Conservation (phyloP, 1,140 invertebrate genomes). For the Linepithema humile region DNA sequence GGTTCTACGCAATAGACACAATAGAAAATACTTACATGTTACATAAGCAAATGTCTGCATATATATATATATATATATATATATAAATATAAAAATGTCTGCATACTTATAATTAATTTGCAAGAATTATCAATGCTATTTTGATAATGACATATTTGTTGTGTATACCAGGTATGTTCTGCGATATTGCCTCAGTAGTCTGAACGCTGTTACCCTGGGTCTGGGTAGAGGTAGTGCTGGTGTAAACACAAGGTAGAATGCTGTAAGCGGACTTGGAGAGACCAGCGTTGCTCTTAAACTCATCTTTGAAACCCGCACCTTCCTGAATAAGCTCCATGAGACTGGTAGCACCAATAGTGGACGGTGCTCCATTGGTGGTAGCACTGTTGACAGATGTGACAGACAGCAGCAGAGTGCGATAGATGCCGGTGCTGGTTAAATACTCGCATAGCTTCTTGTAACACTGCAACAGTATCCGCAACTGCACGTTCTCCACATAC, state of each 20-base stretch:
- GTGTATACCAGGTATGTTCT: conserved; percentile 75
- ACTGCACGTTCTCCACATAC: conserved; percentile 93
- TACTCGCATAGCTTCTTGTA: conserved; percentile 95
- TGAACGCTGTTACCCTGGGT: conserved; percentile 84
- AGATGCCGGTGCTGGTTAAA: conserved; percentile 89
- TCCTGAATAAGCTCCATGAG: conserved; percentile 91
- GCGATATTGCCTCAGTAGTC: conserved; percentile 78
- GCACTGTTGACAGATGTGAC: conserved; percentile 82
- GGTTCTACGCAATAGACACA: conserved; percentile 62
- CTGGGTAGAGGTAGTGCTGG: conserved; percentile 88
- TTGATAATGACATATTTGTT: background rate
- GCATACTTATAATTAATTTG: background rate
- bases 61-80: background rate
- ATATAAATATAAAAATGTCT: too few relatives aligned
- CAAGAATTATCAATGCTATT: background rate
- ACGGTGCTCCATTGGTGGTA: conserved; percentile 78
- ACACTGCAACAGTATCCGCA: conserved; percentile 92
- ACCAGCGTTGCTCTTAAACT: conserved; percentile 89
- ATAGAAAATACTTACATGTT: background rate
- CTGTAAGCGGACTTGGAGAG: conserved; percentile 89
- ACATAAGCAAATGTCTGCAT: background rate
- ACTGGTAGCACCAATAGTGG: conserved; percentile 84
- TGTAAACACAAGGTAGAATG: conserved; percentile 90
- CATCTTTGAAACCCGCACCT: conserved; percentile 91
- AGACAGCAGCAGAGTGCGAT: conserved; percentile 85